A percentile compares a stretch with the other conserved stretches of the same genome.
Evolutionary conservation across 2,797 vertebrate genomes (phyloP).

Genomic region (Tokudaia tokunoshimensis): DNA sequence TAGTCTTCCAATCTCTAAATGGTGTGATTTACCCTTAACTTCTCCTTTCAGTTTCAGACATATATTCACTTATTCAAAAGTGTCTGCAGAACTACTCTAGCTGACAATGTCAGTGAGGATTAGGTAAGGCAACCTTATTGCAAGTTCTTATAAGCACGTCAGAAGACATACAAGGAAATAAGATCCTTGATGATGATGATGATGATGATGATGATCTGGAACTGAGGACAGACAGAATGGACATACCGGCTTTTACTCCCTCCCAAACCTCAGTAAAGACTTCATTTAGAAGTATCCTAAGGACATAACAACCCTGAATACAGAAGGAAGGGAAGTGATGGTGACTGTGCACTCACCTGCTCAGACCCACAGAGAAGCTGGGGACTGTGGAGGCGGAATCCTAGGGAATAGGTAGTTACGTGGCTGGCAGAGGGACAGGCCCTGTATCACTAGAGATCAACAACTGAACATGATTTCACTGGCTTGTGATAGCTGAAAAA

Average conservation of each 20-base stretch:
- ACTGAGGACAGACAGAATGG: neutral
- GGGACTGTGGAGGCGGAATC: neutral
- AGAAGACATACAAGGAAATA: slow-evolving; percentile 14
- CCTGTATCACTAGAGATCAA: neutral
- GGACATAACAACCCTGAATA: neutral
- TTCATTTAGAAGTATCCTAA: slow-evolving; percentile 39
- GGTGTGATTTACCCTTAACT: slow-evolving; percentile 17
- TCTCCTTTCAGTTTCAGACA: neutral
- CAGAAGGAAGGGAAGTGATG: neutral
- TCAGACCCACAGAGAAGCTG: neutral
- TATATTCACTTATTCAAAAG: slow-evolving; percentile 28
- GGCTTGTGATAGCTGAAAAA: neutral
- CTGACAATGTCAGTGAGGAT: neutral
- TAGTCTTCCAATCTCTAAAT: slow-evolving; percentile 48
- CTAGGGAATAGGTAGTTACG: neutral
- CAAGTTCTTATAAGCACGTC: neutral
- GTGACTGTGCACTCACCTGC: neutral
- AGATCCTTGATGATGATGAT: neutral
- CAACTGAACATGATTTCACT: slow-evolving; percentile 33
- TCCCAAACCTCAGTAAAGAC: slow-evolving; percentile 37
- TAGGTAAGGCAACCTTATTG: neutral
- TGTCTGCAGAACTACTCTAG: neutral
- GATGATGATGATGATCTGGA: slow-evolving; percentile 21
- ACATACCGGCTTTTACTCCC: neutral
- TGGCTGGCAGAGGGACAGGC: neutral